A percentile compares a stretch with the other conserved stretches of the same genome.
phyloP scores from a whole-genome alignment of 2,797 vertebrate genomes.

The Trachops cirrhosus region DNA sequence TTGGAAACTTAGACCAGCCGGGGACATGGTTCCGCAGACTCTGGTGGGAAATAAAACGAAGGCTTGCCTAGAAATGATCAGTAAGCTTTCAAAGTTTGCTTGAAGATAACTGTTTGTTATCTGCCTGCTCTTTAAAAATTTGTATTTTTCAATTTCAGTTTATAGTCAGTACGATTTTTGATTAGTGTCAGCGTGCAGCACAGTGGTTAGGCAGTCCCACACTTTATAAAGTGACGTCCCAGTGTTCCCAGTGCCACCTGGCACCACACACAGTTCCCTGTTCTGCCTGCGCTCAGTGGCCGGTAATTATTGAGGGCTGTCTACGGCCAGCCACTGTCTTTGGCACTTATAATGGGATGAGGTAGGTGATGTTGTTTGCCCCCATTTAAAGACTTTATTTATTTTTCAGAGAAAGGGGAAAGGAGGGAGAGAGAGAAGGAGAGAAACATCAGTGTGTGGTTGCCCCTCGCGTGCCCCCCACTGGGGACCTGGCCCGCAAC shows the following conservation, averaged over 20 bases:
- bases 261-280: too few species aligned
- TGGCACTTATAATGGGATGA: neutral
- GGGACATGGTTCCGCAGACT: neutral
- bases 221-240: neutral
- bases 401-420: too few species aligned
- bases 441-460: too few species aligned
- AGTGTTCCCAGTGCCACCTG: neutral
- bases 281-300: neutral
- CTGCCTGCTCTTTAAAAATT: neutral
- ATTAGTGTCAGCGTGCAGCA: neutral
- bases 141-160: neutral
- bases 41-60: neutral
- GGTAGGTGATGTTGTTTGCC: neutral
- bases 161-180: neutral
- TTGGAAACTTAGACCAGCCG: neutral
- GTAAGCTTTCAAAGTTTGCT: neutral
- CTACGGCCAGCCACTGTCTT: neutral
- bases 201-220: neutral
- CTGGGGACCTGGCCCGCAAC: too few species aligned
- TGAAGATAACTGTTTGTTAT: neutral
- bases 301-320: neutral
- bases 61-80: neutral
- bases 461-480: too few species aligned
- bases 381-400: neutral
- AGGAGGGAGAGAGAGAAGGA: too few species aligned